Conservation (phyloP, 2,113 vertebrate species). For the Vidua chalybeata region DNA sequence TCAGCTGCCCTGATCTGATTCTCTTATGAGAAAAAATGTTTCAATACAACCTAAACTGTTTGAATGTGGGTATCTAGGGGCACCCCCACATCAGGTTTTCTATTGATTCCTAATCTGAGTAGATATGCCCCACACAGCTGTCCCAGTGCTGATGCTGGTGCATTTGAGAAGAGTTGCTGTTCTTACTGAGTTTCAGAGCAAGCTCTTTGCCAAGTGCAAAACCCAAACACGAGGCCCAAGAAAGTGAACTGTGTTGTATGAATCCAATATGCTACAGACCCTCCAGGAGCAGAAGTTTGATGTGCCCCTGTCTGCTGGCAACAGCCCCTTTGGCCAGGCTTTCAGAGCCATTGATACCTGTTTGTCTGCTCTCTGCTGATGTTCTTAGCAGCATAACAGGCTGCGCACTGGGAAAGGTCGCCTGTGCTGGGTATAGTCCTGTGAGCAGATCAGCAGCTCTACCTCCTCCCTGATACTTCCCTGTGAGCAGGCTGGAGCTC, state of each 20-base stretch:
- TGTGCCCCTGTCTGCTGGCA: not conserved
- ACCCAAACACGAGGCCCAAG: not conserved
- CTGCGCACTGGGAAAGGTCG: not conserved
- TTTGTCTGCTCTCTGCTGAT: not conserved
- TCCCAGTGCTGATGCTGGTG: not conserved
- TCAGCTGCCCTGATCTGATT: not conserved
- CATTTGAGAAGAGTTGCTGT: not conserved
- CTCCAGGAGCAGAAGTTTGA: not conserved
- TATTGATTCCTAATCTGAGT: not conserved
- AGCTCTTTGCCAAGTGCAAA: not conserved
- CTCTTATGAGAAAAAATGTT: not conserved
- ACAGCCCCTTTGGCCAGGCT: not conserved
- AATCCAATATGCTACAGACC: not conserved
- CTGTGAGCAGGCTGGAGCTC: not conserved
- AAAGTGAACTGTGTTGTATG: not conserved
- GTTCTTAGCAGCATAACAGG: not conserved
- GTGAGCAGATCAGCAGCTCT: not conserved
- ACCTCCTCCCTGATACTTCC: not conserved
- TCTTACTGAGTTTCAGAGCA: not conserved
- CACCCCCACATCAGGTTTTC: not conserved
- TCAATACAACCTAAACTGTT: not conserved
- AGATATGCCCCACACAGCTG: not conserved
- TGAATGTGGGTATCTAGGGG: not conserved
- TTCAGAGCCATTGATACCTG: fast-evolving
- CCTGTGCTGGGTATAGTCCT: no score